A percentile compares a stretch with the other conserved stretches of the same genome.
These are phyloP conservation scores for Stegophylla sp. DNA, from an alignment of 2,888 invertebrate genomes.

Conservation along the genomic window DNA sequence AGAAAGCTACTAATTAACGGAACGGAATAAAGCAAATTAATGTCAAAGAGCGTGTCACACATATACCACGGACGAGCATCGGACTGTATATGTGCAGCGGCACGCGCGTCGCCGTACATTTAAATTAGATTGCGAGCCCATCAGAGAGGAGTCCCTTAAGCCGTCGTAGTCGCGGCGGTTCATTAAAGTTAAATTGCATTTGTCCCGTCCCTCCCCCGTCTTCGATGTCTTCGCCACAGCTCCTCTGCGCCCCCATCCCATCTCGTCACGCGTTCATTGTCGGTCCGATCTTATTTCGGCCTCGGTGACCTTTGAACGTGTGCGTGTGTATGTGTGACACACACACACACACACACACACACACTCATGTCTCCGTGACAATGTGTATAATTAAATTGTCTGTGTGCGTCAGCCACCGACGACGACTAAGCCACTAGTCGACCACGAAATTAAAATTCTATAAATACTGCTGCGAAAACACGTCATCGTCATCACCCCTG, in stretches of 20 bases:
- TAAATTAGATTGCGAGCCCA: slow-evolving; percentile 52
- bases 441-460: slow-evolving; percentile 56
- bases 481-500: neutral
- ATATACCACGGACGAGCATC: neutral
- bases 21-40: slow-evolving; percentile 52
- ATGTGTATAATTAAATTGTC: slow-evolving; percentile 57
- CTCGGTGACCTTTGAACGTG: slow-evolving; percentile 1
- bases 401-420: neutral
- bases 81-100: slow-evolving; percentile 26
- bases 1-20: slow-evolving; percentile 42
- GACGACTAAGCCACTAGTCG: slow-evolving; percentile 13
- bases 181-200: slow-evolving; percentile 58
- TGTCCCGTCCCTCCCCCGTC: neutral
- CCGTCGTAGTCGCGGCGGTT: slow-evolving; percentile 39
- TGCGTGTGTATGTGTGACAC: neutral
- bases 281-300: slow-evolving; percentile 43
- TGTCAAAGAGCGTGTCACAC: slow-evolving; percentile 4
- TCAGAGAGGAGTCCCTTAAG: slow-evolving; percentile 45
- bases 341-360: neutral
- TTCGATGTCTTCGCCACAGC: too few relatives aligned
- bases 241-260: neutral
- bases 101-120: slow-evolving; percentile 38
- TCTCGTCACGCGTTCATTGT: slow-evolving; percentile 3
- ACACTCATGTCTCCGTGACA: slow-evolving; percentile 15
- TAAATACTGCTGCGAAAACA: slow-evolving; percentile 20